Conservation (phyloP, 2,113 vertebrate genomes). For the Junco hyemalis region DNA sequence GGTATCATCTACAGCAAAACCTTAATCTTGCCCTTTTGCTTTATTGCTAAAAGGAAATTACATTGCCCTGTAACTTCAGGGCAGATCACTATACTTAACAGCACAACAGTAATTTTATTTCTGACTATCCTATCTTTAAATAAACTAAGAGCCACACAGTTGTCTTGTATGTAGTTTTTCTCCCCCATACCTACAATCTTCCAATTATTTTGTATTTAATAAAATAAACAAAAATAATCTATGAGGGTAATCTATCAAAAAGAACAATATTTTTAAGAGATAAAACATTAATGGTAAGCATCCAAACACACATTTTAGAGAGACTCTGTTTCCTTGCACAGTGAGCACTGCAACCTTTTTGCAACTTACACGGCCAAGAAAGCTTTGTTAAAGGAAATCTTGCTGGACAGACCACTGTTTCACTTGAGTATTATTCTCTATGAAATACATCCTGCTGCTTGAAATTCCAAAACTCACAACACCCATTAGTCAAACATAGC, state of each 20-base stretch:
- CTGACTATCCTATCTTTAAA: not conserved
- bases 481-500: constrained; percentile 64
- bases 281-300: not conserved
- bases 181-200: not conserved
- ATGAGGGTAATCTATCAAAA: not conserved
- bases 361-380: not conserved
- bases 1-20: not conserved
- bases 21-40: not conserved
- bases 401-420: not conserved
- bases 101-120: not conserved
- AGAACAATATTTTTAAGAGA: not conserved
- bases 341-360: not conserved
- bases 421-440: not conserved
- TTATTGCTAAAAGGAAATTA: not conserved
- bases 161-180: not conserved
- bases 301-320: not conserved
- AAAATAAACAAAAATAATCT: not conserved
- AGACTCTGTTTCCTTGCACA: not conserved
- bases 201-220: not conserved
- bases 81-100: not conserved
- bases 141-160: not conserved
- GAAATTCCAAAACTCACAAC: constrained; percentile 42
- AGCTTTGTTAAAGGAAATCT: not conserved
- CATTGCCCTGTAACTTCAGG: not conserved
- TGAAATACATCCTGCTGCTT: constrained; percentile 56